phyloP scores from a whole-genome alignment of 2,113 vertebrate species.

The Scolopax mira region DNA sequence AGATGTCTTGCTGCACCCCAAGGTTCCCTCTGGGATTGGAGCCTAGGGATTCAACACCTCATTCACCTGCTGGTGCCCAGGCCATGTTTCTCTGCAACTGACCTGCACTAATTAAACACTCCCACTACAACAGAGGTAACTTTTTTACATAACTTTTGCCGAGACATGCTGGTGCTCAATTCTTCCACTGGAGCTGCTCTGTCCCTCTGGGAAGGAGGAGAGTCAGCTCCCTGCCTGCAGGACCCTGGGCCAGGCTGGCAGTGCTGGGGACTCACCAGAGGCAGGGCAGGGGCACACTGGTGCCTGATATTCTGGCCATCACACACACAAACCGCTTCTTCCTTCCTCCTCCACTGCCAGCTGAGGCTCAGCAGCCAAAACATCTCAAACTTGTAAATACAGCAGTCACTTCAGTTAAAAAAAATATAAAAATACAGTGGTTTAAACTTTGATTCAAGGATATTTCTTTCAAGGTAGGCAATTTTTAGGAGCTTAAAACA shows the following conservation, averaged over 20 bases:
- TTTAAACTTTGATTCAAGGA: background rate
- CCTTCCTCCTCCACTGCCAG: background rate
- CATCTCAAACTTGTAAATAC: background rate
- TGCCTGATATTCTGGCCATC: fast-evolving
- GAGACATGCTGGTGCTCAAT: background rate
- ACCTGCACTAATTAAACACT: background rate
- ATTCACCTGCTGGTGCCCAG: background rate
- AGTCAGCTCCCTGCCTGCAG: background rate
- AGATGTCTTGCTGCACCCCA: background rate
- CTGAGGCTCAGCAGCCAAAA: background rate
- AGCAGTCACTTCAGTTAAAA: background rate
- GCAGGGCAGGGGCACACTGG: background rate
- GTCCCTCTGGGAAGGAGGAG: background rate
- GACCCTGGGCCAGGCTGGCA: background rate
- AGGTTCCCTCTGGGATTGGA: background rate
- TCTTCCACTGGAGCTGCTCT: background rate
- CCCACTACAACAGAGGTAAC: background rate
- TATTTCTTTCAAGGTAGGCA: background rate
- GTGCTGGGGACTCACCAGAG: background rate
- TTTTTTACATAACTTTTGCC: background rate
- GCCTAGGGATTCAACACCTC: background rate
- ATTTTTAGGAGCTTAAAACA: background rate
- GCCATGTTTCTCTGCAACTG: fast-evolving
- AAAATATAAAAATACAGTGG: background rate
- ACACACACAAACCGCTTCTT: background rate